Base-by-base conservation (phyloP, 2,888 invertebrate genomes). In the Phorcus lineatus region DNA sequence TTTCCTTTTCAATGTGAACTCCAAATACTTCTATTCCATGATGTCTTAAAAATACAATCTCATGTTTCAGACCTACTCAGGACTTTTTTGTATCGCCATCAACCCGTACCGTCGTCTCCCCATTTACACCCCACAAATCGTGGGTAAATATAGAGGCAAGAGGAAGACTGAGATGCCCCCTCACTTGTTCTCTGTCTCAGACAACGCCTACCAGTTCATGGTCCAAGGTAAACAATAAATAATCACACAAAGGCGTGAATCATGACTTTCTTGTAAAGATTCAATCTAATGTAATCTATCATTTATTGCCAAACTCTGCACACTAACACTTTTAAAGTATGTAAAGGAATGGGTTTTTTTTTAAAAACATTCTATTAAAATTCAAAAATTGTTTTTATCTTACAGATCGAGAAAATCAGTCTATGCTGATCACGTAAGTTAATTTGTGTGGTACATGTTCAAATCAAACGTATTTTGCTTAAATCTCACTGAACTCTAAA, bases 161-260 rank as follows among this genome's bases (percentile, higher is more conserved):
- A 97, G 99, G 95, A 97, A 98, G 95, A 97, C 97, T 95, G 99
- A 99, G 95, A 99, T 99, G 93, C 99, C 99, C 92, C 99, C 99
- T 91, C 99, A 99, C 95, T 97, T 99, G 95, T 99, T 99, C 95
- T 98, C 99, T 95, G 98, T 99, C 95, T 98, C 99, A 95, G 99
- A 99, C 94, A 99, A 99, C 94, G 99, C 99, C 93, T 99, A 99
- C 95, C 97, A 98, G 94, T 98, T 99, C 96, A 99, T 99, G 99
- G 96, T 99, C 95, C 97, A 98, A 95, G 99, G 96, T 96, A 94
- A 95, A 9, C 6, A 62, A 47, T 11, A 11, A 36, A 36, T 6
- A 36, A 3, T 36, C 11, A 47, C 1, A 47, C 11, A 47, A 47
- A 47, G 2, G 7, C 7, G 2, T 36, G 36, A 36, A n/a, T 36